Evolutionary conservation across 2,888 invertebrate genomes (phyloP), one percentile per base, ranked within the genome.

Genomic region (Lycophotia porphyrea): DNA sequence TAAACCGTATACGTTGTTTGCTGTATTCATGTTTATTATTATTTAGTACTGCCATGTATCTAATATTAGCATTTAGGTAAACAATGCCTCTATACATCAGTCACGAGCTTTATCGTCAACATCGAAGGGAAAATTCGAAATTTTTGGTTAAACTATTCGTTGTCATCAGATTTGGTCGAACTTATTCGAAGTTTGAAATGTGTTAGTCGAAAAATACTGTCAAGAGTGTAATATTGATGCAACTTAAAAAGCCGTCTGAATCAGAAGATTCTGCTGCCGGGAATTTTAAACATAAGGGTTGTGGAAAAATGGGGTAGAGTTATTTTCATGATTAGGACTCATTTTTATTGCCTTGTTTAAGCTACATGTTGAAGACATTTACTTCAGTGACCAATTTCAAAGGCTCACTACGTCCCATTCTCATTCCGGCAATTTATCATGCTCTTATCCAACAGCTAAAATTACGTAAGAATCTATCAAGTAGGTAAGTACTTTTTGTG

Each of bases 1-100:
- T 86, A 77, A 78, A 71, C 60, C 42, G 47, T 74, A 31, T 64
- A 68, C 65, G 21, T 74, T 76, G 55, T 80, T 77, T 78, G 36
- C 70, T 11, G 8, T 63, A 55, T 68, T 75, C 36, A 68, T 79
- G 21, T 67, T 11, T 49, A 52, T 71, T 74, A 66, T n/a, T n/a
- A n/a, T n/a, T n/a, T n/a, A n/a, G n/a, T n/a, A n/a, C n/a, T n/a
- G 61, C 72, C 63, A 47, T 60, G n/a, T 47, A 39, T 8, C 39
- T 63, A 76, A 67, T 71, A 70, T 81, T 81, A 77, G 44, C 73
- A 71, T 74, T 78, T 31, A 61, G 5, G 47, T 58, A 69, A 49
- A 71, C 18, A n/a, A 74, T 44, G 36, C 27, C 34, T 55, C 49
- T 55, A 49, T 74, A 71, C 42, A 47, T 15, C 39, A 58, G 47